Evolutionary conservation across 1,140 invertebrate genomes (phyloP), one percentile per base, ranked within the genome.

Genomic region (Pantala flavescens): DNA sequence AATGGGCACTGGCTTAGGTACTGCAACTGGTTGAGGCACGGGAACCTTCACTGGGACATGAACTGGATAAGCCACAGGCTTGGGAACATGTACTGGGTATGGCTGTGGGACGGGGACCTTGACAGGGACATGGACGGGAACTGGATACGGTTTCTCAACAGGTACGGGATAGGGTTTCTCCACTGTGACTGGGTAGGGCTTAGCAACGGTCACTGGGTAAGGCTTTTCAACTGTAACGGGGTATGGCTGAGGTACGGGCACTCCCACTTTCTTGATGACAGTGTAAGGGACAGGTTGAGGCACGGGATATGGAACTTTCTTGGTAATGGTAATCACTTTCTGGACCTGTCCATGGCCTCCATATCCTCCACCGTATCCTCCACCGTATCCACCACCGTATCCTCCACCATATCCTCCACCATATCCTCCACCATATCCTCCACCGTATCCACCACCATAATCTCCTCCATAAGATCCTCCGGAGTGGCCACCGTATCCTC

Each of bases 11-110:
- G 89, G 89, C 5, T 92, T 86, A 80, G 92, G 89, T 84, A 91
- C 91, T 78, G 91, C 90, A 0, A 92, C 90, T 73, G 89, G 89
- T 81, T 91, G 89, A 9, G 89, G 89, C 9, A 87, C 82, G 77
- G 85, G 87, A 79, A 87, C 86, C n/a, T 84, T 83, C 2, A 88
- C 83, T 19, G 85, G 84, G 0, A 87, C 86, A 12, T 86, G 86
- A 70, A 83, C 86, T 77, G 83, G 84, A 75, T 83, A 87, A 76
- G 85, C 86, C 78, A 83, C 86, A 63, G 83, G 87, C 63, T 83
- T 83, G 76, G 87, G 86, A 73, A 84, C 84, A 0, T 77, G 80
- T 74, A 84, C 87, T 76, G 85, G 86, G 78, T 83, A 86, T 70
- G 83, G 87, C 63, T 83, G 82, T 3, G 63, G 63, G 63, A 70